Percentiles rank a stretch among this genome's conserved stretches.
Evolutionary conservation across 1,140 invertebrate species (phyloP).

Genomic region (Procambarus virginalis): DNA sequence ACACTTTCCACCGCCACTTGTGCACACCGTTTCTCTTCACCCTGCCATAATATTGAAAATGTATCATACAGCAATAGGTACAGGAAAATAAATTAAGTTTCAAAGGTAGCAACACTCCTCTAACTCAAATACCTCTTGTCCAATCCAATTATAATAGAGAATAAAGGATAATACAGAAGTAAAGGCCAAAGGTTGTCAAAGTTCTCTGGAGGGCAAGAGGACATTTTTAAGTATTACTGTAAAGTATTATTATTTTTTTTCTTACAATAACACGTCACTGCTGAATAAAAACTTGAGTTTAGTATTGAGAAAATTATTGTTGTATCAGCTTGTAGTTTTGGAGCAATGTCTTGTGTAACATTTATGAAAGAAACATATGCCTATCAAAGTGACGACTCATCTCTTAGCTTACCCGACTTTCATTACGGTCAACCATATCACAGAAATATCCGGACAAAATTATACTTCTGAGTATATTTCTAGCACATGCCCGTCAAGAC

Average conservation of each 20-base stretch:
- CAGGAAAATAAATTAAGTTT: no score
- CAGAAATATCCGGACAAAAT: not conserved
- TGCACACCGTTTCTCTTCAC: conserved; percentile 65
- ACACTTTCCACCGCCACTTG: conserved; percentile 66
- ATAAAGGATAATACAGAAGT: no score
- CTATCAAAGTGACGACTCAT: not conserved
- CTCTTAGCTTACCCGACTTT: not conserved
- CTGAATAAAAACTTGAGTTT: no score
- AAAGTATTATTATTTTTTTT: not conserved
- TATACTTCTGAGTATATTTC: no score
- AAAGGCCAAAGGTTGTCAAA: no score
- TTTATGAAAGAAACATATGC: not conserved
- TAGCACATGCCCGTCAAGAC: no score
- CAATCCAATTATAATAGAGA: no score
- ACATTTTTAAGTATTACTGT: not conserved
- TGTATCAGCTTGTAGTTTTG: not conserved
- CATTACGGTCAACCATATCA: conserved; percentile 4
- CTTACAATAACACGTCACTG: not conserved
- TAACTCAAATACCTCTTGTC: no score
- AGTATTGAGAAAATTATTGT: not conserved
- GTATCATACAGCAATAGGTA: no score
- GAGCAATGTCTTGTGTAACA: not conserved
- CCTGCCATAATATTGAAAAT: conserved; percentile 6
- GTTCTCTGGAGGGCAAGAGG: no score
- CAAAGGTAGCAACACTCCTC: no score